Base-by-base conservation (phyloP, 2,113 vertebrate genomes). In the Bambusicola thoracicus region DNA sequence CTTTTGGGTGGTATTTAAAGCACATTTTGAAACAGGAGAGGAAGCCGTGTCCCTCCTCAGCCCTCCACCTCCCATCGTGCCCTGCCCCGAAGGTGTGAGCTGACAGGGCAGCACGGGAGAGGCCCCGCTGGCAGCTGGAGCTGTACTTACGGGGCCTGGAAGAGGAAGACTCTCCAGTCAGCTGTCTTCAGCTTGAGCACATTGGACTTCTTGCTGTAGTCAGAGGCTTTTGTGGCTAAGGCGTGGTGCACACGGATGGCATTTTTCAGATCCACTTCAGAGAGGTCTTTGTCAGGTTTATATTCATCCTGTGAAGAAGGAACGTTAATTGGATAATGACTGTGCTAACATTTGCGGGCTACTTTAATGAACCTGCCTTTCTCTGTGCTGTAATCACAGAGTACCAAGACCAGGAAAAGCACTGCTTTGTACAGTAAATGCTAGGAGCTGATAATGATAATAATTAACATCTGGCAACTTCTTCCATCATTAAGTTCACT, bases 91-190 rank as follows among this genome's bases (percentile, higher is more conserved):
- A 15, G 0, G 11, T 0, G 0, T 43, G n/a, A 11, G 53, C 36
- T 20, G 27, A 32, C 53, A 11, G 56, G 40, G 49, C 13, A 55
- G 29, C 79, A 18, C 11, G 0, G 0, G 38, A 32, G 32, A 30
- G 36, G 48, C 27, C 4, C 56, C 38, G 41, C 34, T 0, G 4
- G 41, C 16, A 59, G 38, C 16, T 68, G 86, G 61, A 68, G n/a
- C 53, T 76, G 25, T 41, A 98, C 99, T 98, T 96, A 99, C 99
- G 99, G 98, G 3, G 99, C 99, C 92, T 99, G 99, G 91, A 99
- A 98, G 74, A 99, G 98, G 92, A 99, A 99, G 58, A 99, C 99
- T 91, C 99, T 98, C 99, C 99, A 99, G 97, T 99, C 99, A 0
- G 99, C 99, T 2, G 99, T 99, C 97, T 99, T 99, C 63, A 99